Evolutionary conservation across 2,797 vertebrate genomes (phyloP).

Genomic region (Erpetoichthys calabaricus): DNA sequence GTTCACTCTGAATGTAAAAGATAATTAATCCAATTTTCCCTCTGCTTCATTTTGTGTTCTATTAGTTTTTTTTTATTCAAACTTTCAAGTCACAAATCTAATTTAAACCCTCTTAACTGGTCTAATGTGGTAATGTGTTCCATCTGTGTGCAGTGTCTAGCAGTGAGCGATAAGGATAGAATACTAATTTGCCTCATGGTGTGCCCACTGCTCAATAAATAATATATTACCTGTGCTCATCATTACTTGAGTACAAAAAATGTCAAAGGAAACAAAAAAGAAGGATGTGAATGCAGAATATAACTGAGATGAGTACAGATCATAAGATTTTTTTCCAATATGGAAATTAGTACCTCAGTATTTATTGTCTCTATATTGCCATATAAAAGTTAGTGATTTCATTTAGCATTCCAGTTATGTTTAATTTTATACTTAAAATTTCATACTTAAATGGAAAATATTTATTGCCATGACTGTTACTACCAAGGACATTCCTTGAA

Average conservation of each 20-base stretch:
- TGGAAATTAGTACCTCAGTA: background rate
- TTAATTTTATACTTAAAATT: no score
- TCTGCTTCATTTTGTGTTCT: slow-evolving; percentile 49
- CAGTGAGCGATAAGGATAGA: slow-evolving; percentile 29
- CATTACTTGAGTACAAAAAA: slow-evolving; percentile 26
- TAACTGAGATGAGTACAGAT: slow-evolving; percentile 2
- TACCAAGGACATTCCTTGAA: background rate
- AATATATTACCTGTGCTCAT: slow-evolving; percentile 30
- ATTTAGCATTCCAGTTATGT: background rate
- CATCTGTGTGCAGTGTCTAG: slow-evolving; percentile 33
- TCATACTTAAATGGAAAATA: no score
- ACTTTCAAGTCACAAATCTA: slow-evolving; percentile 58
- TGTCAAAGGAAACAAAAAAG: slow-evolving; percentile 20
- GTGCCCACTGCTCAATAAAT: slow-evolving; percentile 33
- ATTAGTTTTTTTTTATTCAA: slow-evolving; percentile 55
- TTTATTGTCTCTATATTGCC: background rate
- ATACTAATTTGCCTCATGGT: slow-evolving; percentile 39
- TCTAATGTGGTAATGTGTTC: slow-evolving; percentile 45
- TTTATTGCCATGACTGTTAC: slow-evolving; percentile 12
- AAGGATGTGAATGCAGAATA: slow-evolving; percentile 7
- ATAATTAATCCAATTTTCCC: slow-evolving; percentile 51
- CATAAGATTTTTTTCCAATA: background rate
- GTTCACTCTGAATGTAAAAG: slow-evolving; percentile 34
- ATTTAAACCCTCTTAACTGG: slow-evolving; percentile 52
- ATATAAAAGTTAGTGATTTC: slow-evolving; percentile 11